Evolutionary conservation across 2,888 invertebrate genomes (phyloP).

Genomic region (Craniophora ligustri): DNA sequence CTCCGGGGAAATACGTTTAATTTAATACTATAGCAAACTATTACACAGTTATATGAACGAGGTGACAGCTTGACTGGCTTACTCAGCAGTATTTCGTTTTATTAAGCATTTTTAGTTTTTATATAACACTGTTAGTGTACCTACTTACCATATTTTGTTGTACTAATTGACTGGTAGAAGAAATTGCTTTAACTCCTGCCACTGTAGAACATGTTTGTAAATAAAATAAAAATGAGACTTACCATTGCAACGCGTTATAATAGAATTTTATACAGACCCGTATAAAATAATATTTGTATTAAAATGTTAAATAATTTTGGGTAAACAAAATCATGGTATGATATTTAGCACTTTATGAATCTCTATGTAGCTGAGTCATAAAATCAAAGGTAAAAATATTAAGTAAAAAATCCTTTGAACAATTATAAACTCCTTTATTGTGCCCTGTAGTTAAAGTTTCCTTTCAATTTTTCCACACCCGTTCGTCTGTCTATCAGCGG

Average conservation of each 20-base stretch:
- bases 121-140: not conserved
- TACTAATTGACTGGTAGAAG: no score
- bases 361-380: conserved; percentile 18
- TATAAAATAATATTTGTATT: conserved; percentile 13
- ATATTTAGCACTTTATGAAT: conserved; percentile 29
- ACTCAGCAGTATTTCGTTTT: no score
- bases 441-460: no score
- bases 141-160: not conserved
- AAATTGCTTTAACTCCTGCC: no score
- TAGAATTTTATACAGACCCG: conserved; percentile 3
- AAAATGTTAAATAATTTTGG: conserved; percentile 11
- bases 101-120: not conserved
- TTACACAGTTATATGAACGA: conserved; percentile 27
- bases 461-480: no score
- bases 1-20: conserved; percentile 72
- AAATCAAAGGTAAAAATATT: conserved; percentile 27
- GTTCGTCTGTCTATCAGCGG: no score
- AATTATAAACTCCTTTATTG: conserved; percentile 12
- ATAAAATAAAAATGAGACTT: not conserved
- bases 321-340: conserved; percentile 13
- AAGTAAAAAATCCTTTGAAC: conserved; percentile 24
- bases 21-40: conserved; percentile 61
- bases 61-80: conserved; percentile 17
- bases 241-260: not conserved
- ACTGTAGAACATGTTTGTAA: no score